Percentiles rank a stretch among this genome's conserved stretches.
phyloP scores from a whole-genome alignment of 2,113 vertebrate species.

The Symphodus melops region DNA sequence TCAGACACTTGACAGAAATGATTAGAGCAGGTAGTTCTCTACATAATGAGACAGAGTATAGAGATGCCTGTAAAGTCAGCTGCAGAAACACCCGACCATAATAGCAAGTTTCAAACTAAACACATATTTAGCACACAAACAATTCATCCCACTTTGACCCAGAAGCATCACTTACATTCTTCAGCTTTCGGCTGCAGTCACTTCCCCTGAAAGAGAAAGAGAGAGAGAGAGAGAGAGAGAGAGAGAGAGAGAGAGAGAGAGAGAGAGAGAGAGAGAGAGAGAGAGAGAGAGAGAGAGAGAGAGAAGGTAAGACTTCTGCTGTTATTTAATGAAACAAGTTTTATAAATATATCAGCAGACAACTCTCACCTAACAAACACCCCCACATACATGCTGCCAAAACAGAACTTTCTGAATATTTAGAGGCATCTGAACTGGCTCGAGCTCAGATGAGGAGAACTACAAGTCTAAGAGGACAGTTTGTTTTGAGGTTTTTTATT shows the following conservation, averaged over 20 bases:
- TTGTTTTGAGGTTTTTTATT: background rate
- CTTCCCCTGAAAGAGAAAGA: constrained; percentile 81
- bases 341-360: constrained; percentile 30
- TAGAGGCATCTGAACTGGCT: background rate
- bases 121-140: constrained; percentile 55
- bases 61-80: background rate
- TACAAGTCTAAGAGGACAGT: background rate
- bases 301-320: constrained; percentile 23
- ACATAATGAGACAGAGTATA: too few species aligned
- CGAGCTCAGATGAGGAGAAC: background rate
- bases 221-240: constrained; percentile 21
- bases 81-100: constrained; percentile 20
- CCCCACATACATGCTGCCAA: constrained; percentile 4
- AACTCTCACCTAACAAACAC: constrained; percentile 6
- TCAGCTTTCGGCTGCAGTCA: constrained; percentile 92
- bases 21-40: too few species aligned
- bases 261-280: constrained; percentile 45
- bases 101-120: constrained; percentile 44
- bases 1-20: too few species aligned
- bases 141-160: constrained; percentile 40
- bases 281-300: constrained; percentile 26
- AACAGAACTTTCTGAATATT: background rate
- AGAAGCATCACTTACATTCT: constrained; percentile 91
- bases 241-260: constrained; percentile 45
- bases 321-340: constrained; percentile 17